Evolutionary conservation across 1,140 invertebrate genomes (phyloP).

Genomic region (Carposina sasakii): DNA sequence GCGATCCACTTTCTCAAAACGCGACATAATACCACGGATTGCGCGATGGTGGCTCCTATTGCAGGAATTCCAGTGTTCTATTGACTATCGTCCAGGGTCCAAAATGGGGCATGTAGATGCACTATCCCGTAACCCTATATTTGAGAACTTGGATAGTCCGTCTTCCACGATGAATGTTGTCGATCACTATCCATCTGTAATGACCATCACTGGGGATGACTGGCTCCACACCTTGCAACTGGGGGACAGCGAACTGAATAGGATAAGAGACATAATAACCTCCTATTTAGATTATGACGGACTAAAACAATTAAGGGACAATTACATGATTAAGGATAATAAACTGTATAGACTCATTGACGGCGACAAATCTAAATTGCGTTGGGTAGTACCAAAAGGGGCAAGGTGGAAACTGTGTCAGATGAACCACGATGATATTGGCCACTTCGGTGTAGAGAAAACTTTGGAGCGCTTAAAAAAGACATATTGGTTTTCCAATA

Average conservation of each 20-base stretch:
- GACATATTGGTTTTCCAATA: background rate
- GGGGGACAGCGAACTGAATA: too few relatives aligned
- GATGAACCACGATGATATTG: slow-evolving; percentile 11
- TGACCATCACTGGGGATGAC: too few relatives aligned
- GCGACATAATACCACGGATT: slow-evolving; percentile 15
- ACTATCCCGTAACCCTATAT: slow-evolving; percentile 25
- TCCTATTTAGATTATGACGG: too few relatives aligned
- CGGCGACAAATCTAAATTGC: background rate
- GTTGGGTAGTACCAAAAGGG: background rate
- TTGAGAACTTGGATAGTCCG: background rate
- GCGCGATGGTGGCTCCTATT: slow-evolving; percentile 31
- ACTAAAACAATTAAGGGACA: background rate
- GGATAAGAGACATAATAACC: too few relatives aligned
- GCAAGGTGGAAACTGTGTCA: slow-evolving; percentile 5
- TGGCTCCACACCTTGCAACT: too few relatives aligned
- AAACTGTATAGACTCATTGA: background rate
- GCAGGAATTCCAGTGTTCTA: slow-evolving; percentile 27
- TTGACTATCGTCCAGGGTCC: slow-evolving; percentile 29
- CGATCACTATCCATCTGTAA: too few relatives aligned
- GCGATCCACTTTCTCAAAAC: slow-evolving; percentile 20
- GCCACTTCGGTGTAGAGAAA: slow-evolving; percentile 13
- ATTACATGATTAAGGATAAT: background rate
- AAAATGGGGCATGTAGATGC: slow-evolving; percentile 31
- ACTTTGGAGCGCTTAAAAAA: background rate
- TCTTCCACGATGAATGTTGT: background rate